phyloP scores from a whole-genome alignment of 1,140 invertebrate species.

The Condylostylus longicornis region DNA sequence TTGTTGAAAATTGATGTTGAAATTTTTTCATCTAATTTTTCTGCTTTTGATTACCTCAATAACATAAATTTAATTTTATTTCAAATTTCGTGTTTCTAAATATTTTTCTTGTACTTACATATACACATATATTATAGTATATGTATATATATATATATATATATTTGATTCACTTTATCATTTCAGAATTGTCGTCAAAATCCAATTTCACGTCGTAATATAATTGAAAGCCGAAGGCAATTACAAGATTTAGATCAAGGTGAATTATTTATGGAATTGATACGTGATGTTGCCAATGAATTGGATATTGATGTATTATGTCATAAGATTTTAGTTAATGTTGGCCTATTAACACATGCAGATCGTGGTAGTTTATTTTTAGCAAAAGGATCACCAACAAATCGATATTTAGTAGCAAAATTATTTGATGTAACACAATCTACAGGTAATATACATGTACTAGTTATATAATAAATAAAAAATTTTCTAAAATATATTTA shows the following conservation, averaged over 20 bases:
- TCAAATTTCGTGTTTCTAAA: neutral
- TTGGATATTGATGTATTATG: conserved; percentile 83
- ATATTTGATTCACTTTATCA: neutral
- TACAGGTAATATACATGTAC: conserved; percentile 61
- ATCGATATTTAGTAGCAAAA: conserved; percentile 73
- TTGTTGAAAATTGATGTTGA: too few species aligned
- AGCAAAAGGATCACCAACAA: conserved; percentile 57
- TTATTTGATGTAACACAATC: conserved; percentile 82
- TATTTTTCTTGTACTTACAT: neutral
- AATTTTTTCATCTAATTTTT: too few species aligned
- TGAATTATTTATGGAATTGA: conserved; percentile 83
- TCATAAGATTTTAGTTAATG: conserved; percentile 87
- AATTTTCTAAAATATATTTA: too few species aligned
- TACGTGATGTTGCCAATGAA: conserved; percentile 83
- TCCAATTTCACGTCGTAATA: conserved; percentile 32
- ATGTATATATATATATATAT: neutral
- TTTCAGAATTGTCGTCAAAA: conserved; percentile 38
- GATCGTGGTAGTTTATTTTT: conserved; percentile 78
- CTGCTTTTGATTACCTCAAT: too few species aligned
- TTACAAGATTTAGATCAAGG: conserved; percentile 54
- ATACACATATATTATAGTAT: neutral
- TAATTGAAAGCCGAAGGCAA: conserved; percentile 37
- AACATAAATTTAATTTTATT: neutral
- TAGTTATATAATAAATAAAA: too few species aligned
- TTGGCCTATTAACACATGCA: conserved; percentile 69